A percentile compares a stretch with the other conserved stretches of the same genome.
Conservation (phyloP, 1,140 invertebrate genomes). For the Pristionchus pacificus region DNA sequence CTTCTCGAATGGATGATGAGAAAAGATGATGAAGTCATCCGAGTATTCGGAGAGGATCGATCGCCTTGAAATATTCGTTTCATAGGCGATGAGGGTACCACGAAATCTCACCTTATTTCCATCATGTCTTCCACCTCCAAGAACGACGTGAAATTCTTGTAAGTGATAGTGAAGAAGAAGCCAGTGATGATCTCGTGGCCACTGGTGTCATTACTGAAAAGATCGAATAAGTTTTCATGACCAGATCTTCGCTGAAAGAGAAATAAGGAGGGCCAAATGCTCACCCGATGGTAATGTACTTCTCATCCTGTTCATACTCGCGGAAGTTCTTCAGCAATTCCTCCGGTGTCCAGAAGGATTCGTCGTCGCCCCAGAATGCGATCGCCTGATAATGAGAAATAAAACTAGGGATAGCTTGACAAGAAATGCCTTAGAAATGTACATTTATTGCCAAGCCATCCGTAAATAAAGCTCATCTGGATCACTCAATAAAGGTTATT, state of each 20-base stretch:
- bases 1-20: slow-evolving; percentile 53
- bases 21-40: slow-evolving; percentile 35
- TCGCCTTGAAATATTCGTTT: slow-evolving; percentile 18
- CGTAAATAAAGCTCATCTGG: too few relatives aligned
- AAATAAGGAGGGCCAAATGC: slow-evolving; percentile 8
- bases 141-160: slow-evolving; percentile 50
- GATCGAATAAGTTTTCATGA: too few relatives aligned
- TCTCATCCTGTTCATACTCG: slow-evolving; percentile 43
- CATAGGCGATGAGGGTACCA: too few relatives aligned
- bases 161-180: slow-evolving; percentile 48
- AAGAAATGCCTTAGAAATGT: too few relatives aligned
- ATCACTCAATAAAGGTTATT: too few relatives aligned
- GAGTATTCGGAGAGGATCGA: slow-evolving; percentile 41
- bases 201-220: slow-evolving; percentile 38
- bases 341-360: slow-evolving; percentile 40
- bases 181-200: slow-evolving; percentile 44
- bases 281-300: slow-evolving; percentile 42
- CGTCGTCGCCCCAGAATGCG: slow-evolving; percentile 51
- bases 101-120: slow-evolving; percentile 1
- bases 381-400: slow-evolving; percentile 37
- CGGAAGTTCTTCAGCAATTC: slow-evolving; percentile 45
- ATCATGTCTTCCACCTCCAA: slow-evolving; percentile 46
- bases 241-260: slow-evolving; percentile 7
- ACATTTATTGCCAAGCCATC: not conserved
- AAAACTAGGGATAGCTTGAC: not conserved